Percentiles rank a stretch among this genome's conserved stretches.
Evolutionary conservation across 2,797 vertebrate genomes (phyloP).

Genomic region (Acipenser transmontanus): DNA sequence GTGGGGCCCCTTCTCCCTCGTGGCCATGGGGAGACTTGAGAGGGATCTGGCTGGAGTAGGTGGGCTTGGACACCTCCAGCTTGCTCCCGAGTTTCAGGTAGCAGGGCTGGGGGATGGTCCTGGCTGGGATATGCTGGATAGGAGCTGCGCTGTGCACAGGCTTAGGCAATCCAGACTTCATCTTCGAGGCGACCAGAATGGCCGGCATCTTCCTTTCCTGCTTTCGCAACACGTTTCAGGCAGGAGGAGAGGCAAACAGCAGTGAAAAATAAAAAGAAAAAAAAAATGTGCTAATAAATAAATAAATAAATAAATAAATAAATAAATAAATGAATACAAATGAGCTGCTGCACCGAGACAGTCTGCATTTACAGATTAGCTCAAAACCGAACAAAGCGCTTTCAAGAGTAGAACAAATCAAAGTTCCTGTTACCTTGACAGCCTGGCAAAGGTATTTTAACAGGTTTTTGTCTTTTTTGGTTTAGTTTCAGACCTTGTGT

Average conservation of each 20-base stretch:
- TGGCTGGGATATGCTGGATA: slow-evolving; percentile 77
- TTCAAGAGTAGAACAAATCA: neutral
- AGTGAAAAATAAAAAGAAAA: slow-evolving; percentile 18
- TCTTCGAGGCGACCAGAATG: slow-evolving; percentile 89
- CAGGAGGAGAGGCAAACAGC: slow-evolving; percentile 43
- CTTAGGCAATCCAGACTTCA: slow-evolving; percentile 96
- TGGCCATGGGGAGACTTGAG: slow-evolving; percentile 59
- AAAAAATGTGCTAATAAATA: slow-evolving; percentile 17
- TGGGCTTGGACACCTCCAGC: slow-evolving; percentile 64
- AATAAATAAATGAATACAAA: neutral
- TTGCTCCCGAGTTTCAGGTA: slow-evolving; percentile 68
- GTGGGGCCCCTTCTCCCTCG: slow-evolving; percentile 41
- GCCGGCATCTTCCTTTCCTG: slow-evolving; percentile 85
- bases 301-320: too few species aligned
- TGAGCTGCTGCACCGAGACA: slow-evolving; percentile 31
- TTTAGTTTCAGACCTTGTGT: slow-evolving; percentile 8
- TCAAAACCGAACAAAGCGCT: neutral
- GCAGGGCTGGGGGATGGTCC: slow-evolving; percentile 64
- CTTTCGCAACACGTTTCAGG: slow-evolving; percentile 58
- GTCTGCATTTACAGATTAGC: slow-evolving; percentile 28
- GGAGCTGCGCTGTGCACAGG: slow-evolving; percentile 88
- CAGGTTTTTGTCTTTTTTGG: neutral
- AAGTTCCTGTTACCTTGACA: slow-evolving; percentile 18
- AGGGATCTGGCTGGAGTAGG: slow-evolving; percentile 62
- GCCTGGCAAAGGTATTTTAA: slow-evolving; percentile 23